Percentiles rank a stretch among this genome's conserved stretches.
phyloP scores from a whole-genome alignment of 2,797 vertebrate species.

The Mormyrus hasselquistii region DNA sequence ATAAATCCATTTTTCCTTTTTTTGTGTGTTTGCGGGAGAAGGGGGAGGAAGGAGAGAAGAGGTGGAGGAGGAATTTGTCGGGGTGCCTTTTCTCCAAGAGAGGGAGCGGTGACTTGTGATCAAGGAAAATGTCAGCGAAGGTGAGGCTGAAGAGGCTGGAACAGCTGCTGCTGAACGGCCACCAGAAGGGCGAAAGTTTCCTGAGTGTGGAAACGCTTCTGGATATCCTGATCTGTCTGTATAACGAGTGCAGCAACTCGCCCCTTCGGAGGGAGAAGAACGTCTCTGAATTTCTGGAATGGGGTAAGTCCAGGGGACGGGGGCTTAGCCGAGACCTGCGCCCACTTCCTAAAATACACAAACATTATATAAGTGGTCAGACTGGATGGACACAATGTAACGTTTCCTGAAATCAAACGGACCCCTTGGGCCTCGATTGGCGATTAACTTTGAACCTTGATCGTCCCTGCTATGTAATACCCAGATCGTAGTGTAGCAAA shows the following conservation, averaged over 20 bases:
- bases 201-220: conserved; percentile 89
- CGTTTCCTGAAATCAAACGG: background rate
- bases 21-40: conserved; percentile 18
- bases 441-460: background rate
- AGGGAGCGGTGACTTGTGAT: conserved; percentile 6
- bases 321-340: background rate
- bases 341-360: background rate
- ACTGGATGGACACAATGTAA: background rate
- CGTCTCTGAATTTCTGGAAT: conserved; percentile 88
- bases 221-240: conserved; percentile 83
- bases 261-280: conserved; percentile 85
- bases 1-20: conserved; percentile 17
- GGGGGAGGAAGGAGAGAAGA: conserved; percentile 1
- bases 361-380: background rate
- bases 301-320: conserved; percentile 69
- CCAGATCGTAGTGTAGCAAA: background rate
- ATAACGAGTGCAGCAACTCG: conserved; percentile 75
- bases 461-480: background rate
- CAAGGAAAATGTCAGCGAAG: conserved; percentile 79
- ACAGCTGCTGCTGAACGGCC: conserved; percentile 80
- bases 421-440: background rate
- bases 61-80: conserved; percentile 6
- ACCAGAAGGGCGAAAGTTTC: conserved; percentile 63
- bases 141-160: conserved; percentile 89
- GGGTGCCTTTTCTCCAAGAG: conserved; percentile 15